Evolutionary conservation across 2,113 vertebrate genomes (phyloP).

Genomic region (Dipodomys stephensi): DNA sequence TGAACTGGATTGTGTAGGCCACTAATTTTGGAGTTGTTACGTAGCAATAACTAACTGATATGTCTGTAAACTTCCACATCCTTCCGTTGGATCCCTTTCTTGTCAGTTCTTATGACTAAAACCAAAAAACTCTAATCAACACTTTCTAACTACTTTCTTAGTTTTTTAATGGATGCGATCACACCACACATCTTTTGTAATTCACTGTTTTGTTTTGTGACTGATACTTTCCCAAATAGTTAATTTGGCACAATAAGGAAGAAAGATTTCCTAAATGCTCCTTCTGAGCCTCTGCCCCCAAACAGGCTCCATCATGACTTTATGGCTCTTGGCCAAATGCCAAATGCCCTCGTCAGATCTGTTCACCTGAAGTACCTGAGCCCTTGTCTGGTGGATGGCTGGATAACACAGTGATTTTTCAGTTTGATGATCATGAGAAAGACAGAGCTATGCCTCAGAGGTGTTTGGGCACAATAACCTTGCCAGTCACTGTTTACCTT

Average conservation of each 20-base stretch:
- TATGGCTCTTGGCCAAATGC: neutral
- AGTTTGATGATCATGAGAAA: neutral
- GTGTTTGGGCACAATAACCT: neutral
- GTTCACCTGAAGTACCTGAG: neutral
- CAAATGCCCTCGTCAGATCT: neutral
- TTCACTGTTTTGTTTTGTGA: slow-evolving; percentile 4
- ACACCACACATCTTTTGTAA: neutral
- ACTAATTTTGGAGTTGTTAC: neutral
- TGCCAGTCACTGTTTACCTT: neutral
- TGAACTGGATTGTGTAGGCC: neutral
- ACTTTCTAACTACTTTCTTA: neutral
- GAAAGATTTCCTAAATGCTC: neutral
- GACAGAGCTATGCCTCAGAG: neutral
- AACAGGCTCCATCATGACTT: neutral
- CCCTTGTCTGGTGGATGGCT: neutral
- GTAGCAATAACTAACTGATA: neutral
- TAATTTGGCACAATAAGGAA: neutral
- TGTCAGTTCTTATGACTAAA: neutral
- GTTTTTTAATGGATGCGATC: neutral
- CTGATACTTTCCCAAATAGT: neutral
- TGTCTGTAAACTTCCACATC: neutral
- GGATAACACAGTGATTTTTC: neutral
- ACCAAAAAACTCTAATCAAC: neutral
- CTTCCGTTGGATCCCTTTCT: slow-evolving; percentile 3
- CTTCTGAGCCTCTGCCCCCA: neutral